Percentiles rank a stretch among this genome's conserved stretches.
Conservation (phyloP, 2,888 invertebrate species). For the Penaeus monodon region DNA sequence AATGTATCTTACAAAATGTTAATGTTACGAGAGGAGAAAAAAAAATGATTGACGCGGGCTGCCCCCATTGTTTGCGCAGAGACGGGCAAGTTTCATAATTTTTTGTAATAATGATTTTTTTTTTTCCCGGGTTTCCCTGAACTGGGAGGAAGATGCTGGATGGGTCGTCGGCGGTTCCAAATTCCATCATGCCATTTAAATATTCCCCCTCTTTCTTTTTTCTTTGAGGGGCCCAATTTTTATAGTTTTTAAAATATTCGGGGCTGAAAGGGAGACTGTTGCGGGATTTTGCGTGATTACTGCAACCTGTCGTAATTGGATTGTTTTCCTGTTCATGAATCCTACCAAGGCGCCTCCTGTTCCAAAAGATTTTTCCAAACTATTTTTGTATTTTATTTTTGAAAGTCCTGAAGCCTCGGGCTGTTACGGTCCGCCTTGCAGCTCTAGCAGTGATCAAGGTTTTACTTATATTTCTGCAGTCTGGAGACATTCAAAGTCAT, state of each 20-base stretch:
- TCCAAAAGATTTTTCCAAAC: slow-evolving; percentile 9
- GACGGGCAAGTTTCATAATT: too few species aligned
- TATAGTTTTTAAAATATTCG: slow-evolving; percentile 39
- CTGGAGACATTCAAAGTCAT: too few species aligned
- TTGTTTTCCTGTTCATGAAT: slow-evolving; percentile 5
- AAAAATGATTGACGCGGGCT: too few species aligned
- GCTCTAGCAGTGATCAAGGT: slow-evolving; percentile 48
- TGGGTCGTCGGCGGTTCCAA: too few species aligned
- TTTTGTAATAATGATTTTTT: too few species aligned
- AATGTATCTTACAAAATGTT: too few species aligned
- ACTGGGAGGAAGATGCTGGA: too few species aligned
- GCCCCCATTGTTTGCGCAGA: too few species aligned
- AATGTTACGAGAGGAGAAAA: too few species aligned
- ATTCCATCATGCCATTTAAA: slow-evolving; percentile 20
- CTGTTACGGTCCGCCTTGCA: slow-evolving; percentile 43
- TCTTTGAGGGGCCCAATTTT: slow-evolving; percentile 62
- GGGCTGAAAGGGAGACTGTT: slow-evolving; percentile 46
- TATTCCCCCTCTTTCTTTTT: slow-evolving; percentile 47
- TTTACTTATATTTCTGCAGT: slow-evolving; percentile 51
- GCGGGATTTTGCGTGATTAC: slow-evolving; percentile 25
- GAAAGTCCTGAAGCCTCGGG: slow-evolving; percentile 44
- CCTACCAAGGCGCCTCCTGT: not conserved
- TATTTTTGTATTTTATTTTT: slow-evolving; percentile 45
- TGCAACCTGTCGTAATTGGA: slow-evolving; percentile 10
- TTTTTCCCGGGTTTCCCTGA: too few species aligned